These are phyloP conservation scores for Euwallacea similis DNA, from an alignment of 1,140 invertebrate species.

Conservation along the genomic window DNA sequence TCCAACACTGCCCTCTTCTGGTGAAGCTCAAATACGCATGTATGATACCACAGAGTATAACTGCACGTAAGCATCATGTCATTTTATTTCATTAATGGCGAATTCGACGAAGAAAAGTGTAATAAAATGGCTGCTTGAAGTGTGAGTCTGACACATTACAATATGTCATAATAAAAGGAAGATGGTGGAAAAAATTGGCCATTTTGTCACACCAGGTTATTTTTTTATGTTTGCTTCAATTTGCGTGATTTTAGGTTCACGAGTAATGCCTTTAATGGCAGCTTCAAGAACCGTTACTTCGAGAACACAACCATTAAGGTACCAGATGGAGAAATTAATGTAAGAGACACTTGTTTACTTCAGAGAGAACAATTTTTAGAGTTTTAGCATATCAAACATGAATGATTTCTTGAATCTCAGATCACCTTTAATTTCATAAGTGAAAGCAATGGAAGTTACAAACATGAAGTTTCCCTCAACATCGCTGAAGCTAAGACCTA, in stretches of 20 bases:
- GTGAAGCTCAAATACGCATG: conserved; percentile 67
- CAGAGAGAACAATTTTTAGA: background rate
- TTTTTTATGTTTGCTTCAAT: too few relatives aligned
- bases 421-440: conserved; percentile 22
- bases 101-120: too few relatives aligned
- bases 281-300: conserved; percentile 13
- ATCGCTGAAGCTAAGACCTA: conserved; percentile 27
- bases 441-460: background rate
- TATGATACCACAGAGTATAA: conserved; percentile 60
- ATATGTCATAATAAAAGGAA: too few relatives aligned
- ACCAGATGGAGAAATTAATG: background rate
- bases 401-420: conserved; percentile 5
- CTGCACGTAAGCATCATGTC: conserved; percentile 14
- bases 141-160: too few relatives aligned
- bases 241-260: too few relatives aligned
- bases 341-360: too few relatives aligned
- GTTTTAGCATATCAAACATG: background rate
- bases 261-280: too few relatives aligned
- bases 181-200: too few relatives aligned
- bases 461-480: background rate
- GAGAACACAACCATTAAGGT: conserved; percentile 27
- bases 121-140: too few relatives aligned
- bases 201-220: too few relatives aligned
- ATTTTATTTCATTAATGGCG: background rate
- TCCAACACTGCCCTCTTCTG: conserved; percentile 62